Conservation (phyloP, 2,113 vertebrate species). For the Sialia sialis region DNA sequence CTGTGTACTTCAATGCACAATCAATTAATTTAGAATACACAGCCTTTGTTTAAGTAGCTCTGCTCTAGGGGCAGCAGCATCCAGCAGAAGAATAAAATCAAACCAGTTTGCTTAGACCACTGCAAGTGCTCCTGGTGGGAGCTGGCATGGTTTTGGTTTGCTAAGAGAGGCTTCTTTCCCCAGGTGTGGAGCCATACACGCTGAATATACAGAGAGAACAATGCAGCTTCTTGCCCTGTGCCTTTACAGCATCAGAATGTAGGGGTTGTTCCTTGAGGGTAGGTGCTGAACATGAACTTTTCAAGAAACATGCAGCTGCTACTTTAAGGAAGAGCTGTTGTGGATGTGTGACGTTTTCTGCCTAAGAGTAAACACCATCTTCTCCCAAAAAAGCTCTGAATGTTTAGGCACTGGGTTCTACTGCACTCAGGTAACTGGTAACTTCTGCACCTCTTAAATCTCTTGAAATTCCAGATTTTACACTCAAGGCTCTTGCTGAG, state of each 20-base stretch:
- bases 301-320: neutral
- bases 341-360: neutral
- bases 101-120: neutral
- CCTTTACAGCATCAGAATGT: neutral
- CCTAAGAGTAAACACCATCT: neutral
- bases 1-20: neutral
- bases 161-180: neutral
- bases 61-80: neutral
- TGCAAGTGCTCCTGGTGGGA: neutral
- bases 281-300: neutral
- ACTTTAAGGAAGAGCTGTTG: neutral
- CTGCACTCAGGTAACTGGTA: neutral
- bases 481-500: neutral
- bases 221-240: accelerated
- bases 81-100: neutral
- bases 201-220: neutral
- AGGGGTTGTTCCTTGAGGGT: neutral
- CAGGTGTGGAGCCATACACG: neutral
- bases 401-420: neutral
- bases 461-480: neutral
- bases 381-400: neutral
- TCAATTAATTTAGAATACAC: neutral
- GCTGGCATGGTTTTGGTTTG: neutral
- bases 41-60: neutral
- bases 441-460: neutral